Evolutionary conservation across 2,113 vertebrate species (phyloP).

Genomic region (Chloroceryle aenea): DNA sequence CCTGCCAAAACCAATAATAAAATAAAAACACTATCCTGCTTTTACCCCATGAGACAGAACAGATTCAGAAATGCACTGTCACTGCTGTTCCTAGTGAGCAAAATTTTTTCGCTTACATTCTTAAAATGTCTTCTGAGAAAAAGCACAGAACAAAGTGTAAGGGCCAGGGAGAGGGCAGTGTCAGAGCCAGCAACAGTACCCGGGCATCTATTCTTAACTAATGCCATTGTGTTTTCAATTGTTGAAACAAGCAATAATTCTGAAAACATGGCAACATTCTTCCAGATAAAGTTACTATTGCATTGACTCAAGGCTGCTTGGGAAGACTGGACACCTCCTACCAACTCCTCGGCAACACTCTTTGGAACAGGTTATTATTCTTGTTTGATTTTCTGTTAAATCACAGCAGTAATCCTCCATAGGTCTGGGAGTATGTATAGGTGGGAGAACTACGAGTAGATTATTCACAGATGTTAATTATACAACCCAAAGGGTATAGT

Average conservation of each 20-base stretch:
- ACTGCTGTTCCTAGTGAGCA: neutral
- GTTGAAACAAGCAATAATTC: neutral
- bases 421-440: neutral
- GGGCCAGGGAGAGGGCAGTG: neutral
- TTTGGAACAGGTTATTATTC: neutral
- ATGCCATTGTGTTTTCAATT: fast-evolving
- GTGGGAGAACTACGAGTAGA: neutral
- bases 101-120: neutral
- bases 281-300: neutral
- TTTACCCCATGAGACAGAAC: neutral
- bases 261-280: neutral
- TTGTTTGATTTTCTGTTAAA: neutral
- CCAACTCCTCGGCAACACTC: neutral
- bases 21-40: neutral
- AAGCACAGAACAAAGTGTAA: neutral
- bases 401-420: neutral
- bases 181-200: neutral
- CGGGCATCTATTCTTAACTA: neutral
- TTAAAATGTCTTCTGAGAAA: neutral
- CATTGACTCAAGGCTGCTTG: neutral
- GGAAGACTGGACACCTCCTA: neutral
- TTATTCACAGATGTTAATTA: neutral
- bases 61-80: neutral
- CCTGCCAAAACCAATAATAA: neutral
- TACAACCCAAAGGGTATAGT: neutral